Evolutionary conservation across 2,113 vertebrate species (phyloP), one percentile per base, ranked within the genome.

Genomic region (Prunella fulvescens): DNA sequence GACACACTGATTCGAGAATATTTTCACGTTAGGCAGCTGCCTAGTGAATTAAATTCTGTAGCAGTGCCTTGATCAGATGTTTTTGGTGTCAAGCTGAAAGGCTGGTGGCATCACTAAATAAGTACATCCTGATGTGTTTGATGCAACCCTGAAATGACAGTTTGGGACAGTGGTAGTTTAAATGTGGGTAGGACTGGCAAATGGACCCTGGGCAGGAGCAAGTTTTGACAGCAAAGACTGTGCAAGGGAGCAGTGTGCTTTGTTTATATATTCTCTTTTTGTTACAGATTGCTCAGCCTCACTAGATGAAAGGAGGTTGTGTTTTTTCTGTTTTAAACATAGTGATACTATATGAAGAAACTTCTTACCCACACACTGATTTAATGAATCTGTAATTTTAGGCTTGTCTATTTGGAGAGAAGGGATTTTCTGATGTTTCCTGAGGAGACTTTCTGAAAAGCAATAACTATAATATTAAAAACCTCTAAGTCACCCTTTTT

Each of bases 51-150:
- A 93, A 96, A 95, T 42, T 82, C 74, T 70, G 87, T 78, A 95
- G 70, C 66, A 88, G 81, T 94, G 88, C 88, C 65, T 53, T 91
- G 51, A 84, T 97, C 92, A 67, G 85, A 69, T 92, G 79, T 92
- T 95, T 97, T 73, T 17, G 12, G 37, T 81, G 50, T 90, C 86
- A 86, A 33, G 87, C 88, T 86, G 57, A 70, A 94, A 56, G 56
- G 71, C 57, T 84, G 91, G 40, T 84, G 48, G 82, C 85, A 81
- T 92, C 53, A 40, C 62, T 93, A 92, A 83, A 67, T 94, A 95
- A 96, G 96, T 97, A 95, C 98, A 80, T 96, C 87, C 85, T 97
- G 44, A 96, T 95, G 82, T 93, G 94, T 65, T 97, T 96, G 97
- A 97, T 96, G 86, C 58, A 92, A 53, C 58, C 74, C 92, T 94